A percentile compares a stretch with the other conserved stretches of the same genome.
These are phyloP conservation scores for Chascanopsetta lugubris DNA, from an alignment of 2,113 vertebrate genomes.

Conservation along the genomic window DNA sequence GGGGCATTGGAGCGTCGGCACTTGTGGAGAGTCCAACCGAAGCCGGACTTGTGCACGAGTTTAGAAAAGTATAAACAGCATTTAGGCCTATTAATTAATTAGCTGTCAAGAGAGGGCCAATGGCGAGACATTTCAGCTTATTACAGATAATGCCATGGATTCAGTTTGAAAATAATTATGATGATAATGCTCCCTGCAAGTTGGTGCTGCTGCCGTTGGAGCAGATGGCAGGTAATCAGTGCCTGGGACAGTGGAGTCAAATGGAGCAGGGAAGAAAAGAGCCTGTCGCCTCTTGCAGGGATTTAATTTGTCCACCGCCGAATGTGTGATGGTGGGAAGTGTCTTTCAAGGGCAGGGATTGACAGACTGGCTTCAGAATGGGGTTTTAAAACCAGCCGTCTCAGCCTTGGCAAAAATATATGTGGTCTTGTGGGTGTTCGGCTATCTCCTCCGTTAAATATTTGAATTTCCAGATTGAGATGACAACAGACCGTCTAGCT, in stretches of 20 bases:
- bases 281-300: slow-evolving; percentile 27
- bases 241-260: slow-evolving; percentile 15
- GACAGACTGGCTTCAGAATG: slow-evolving; percentile 10
- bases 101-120: slow-evolving; percentile 60
- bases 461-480: slow-evolving; percentile 48
- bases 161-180: slow-evolving; percentile 55
- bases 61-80: slow-evolving; percentile 24
- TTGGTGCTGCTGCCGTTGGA: slow-evolving; percentile 37
- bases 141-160: slow-evolving; percentile 61
- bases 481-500: slow-evolving; percentile 25
- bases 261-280: slow-evolving; percentile 42
- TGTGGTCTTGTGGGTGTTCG: slow-evolving; percentile 1
- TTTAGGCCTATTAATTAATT: slow-evolving; percentile 65
- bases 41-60: slow-evolving; percentile 13
- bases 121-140: slow-evolving; percentile 44
- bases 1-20: slow-evolving; percentile 19
- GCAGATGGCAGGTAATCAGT: slow-evolving; percentile 62
- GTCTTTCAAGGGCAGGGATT: slow-evolving; percentile 33
- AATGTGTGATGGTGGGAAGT: slow-evolving; percentile 20
- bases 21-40: slow-evolving; percentile 22
- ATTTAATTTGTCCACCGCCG: slow-evolving; percentile 46
- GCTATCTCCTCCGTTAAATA: slow-evolving; percentile 35
- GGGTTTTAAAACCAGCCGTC: neutral
- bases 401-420: neutral
- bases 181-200: slow-evolving; percentile 37